Base-by-base conservation (phyloP, 2,888 invertebrate genomes). In the Lasiommata megera region DNA sequence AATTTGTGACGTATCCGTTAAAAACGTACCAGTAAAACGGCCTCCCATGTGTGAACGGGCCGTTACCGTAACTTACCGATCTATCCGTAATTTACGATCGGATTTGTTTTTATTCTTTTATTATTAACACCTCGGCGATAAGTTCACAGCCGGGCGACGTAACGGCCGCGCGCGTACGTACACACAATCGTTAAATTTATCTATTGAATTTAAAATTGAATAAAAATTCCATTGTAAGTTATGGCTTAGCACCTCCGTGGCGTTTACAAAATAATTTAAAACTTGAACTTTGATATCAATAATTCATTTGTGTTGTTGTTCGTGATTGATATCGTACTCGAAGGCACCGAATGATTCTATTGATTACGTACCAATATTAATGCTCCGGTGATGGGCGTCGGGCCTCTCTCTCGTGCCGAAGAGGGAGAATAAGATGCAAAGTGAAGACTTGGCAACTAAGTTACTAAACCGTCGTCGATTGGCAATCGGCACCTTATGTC, bases 141-240 rank as follows among this genome's bases (percentile, higher is more conserved):
- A 56, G 48, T 53, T 56, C 53, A 53, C 38, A 43, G 47, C 47
- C 16, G 55, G 38, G 31, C 11, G 34, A 41, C 18, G 16, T 29
- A 31, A 40, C 17, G 34, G 7, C 18, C 28, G n/a, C 17, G 18
- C 55, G 16, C 12, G 12, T 34, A 9, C 18, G 28, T 16, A 17
- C 34, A 9, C 23, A 36, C 60, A 8, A n/a, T 38, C 36, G 36
- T 50, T 28, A 53, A 41, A 53, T 54, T 41, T 57, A 62, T 62
- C 56, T 60, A 54, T 57, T 52, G 60, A 41, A 56, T 54, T 59
- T 54, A 50, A 56, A 60, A 62, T 62, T 62, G 54, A 62, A 60
- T 62, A 62, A 62, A 56, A 62, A 61, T 55, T 34, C 54, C 29
- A 17, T 38, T 38, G 43, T 58, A 52, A 48, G 16, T 41, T 55